Percentiles rank a stretch among this genome's conserved stretches.
Evolutionary conservation across 2,888 invertebrate genomes (phyloP).

Genomic region (Dascillus cervinus): DNA sequence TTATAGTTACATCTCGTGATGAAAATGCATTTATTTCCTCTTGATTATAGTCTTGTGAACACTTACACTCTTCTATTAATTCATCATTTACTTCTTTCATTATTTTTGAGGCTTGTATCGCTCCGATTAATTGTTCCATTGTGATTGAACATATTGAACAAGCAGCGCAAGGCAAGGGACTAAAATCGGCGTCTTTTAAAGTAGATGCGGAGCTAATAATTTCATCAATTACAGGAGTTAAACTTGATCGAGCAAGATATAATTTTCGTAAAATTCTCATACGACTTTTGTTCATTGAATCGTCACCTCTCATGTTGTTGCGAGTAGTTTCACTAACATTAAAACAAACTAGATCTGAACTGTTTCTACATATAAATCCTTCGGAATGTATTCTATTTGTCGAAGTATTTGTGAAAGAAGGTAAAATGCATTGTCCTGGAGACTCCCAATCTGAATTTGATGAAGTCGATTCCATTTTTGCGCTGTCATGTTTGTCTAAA

Average conservation of each 20-base stretch:
- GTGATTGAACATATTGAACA: slow-evolving; percentile 4
- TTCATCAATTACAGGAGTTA: slow-evolving; percentile 11
- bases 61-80: background rate
- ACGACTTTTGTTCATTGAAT: background rate
- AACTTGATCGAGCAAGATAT: background rate
- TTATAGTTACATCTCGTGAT: background rate
- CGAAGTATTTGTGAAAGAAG: no score
- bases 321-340: no score
- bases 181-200: slow-evolving; percentile 1
- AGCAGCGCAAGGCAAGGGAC: no score
- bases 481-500: no score
- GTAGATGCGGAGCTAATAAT: slow-evolving; percentile 11
- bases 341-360: no score
- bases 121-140: background rate
- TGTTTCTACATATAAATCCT: no score
- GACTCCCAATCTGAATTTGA: no score
- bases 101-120: slow-evolving; percentile 2
- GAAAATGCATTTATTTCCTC: background rate
- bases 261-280: background rate
- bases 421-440: no score
- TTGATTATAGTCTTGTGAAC: background rate
- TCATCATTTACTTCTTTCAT: slow-evolving; percentile 6
- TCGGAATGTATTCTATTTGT: no score
- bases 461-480: no score
- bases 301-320: background rate